Conservation (phyloP, 2,113 vertebrate genomes). For the Ammodytes marinus region DNA sequence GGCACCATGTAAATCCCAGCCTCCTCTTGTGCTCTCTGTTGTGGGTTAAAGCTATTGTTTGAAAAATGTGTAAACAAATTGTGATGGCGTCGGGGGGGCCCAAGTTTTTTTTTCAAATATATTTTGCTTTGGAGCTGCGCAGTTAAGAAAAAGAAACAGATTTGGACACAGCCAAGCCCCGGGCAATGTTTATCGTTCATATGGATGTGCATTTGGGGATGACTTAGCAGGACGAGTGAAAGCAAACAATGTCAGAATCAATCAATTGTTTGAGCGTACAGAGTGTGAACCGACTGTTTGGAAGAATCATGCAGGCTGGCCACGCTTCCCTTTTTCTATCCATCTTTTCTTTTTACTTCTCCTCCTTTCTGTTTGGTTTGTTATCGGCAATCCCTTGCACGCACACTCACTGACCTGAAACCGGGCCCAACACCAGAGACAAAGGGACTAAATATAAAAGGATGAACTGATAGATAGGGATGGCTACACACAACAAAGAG, state of each 20-base stretch:
- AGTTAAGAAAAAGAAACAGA: conserved; percentile 36
- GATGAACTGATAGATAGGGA: conserved; percentile 43
- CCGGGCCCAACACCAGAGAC: conserved; percentile 16
- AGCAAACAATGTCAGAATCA: conserved; percentile 48
- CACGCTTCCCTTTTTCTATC: conserved; percentile 3
- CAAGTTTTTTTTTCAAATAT: conserved; percentile 13
- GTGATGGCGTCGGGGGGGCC: neutral
- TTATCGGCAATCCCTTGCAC: conserved; percentile 5
- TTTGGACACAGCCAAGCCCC: conserved; percentile 49
- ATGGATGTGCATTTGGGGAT: conserved; percentile 18
- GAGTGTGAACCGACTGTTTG: conserved; percentile 45
- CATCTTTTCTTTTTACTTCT: conserved; percentile 37
- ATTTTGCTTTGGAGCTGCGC: neutral
- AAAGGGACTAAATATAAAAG: conserved; percentile 36
- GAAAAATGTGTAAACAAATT: conserved; percentile 56
- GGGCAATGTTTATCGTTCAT: conserved; percentile 66
- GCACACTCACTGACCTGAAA: conserved; percentile 56
- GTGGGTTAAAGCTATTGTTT: conserved; percentile 38
- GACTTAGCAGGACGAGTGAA: conserved; percentile 2
- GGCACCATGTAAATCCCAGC: conserved; percentile 40
- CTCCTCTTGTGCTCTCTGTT: conserved; percentile 21
- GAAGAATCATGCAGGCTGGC: conserved; percentile 19
- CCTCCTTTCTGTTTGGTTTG: conserved; percentile 11
- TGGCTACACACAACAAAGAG: conserved; percentile 17
- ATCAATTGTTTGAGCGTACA: conserved; percentile 21